These are phyloP conservation scores for Xenentodon cancila DNA, from an alignment of 2,797 vertebrate species.

Conservation along the genomic window DNA sequence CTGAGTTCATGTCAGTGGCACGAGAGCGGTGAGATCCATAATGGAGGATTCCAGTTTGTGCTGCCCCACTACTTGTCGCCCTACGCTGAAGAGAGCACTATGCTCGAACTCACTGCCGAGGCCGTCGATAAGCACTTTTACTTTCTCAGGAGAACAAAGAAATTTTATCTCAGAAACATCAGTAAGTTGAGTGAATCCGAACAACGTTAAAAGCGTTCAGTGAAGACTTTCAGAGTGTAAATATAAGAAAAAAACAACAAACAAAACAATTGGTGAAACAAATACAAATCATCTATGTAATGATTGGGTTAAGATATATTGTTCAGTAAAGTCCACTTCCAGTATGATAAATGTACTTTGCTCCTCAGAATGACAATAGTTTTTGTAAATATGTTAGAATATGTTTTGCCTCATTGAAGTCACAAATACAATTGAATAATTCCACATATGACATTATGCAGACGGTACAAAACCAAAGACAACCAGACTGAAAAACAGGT, in stretches of 20 bases:
- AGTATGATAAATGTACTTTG: neutral
- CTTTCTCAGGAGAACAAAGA: conserved; percentile 48
- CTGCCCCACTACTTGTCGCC: conserved; percentile 70
- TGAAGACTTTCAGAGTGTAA: conserved; percentile 7
- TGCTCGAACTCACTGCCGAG: conserved; percentile 69
- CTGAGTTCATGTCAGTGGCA: conserved; percentile 61
- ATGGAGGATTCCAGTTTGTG: conserved; percentile 57
- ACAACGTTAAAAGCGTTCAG: conserved; percentile 3
- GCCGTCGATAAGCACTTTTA: conserved; percentile 34
- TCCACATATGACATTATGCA: too few relatives aligned
- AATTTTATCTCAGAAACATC: conserved; percentile 81
- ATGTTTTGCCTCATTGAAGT: neutral
- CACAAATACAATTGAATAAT: too few relatives aligned
- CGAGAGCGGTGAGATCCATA: neutral
- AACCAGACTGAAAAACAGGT: too few relatives aligned
- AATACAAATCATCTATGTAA: too few relatives aligned
- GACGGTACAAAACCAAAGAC: too few relatives aligned
- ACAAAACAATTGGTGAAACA: neutral
- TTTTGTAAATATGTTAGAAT: neutral
- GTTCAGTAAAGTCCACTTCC: too few relatives aligned
- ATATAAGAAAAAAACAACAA: neutral
- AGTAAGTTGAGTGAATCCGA: conserved; percentile 53
- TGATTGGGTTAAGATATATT: too few relatives aligned
- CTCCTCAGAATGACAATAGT: neutral
- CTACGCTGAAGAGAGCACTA: conserved; percentile 73